Conservation (phyloP, 2,113 vertebrate species). For the Cervus canadensis region DNA sequence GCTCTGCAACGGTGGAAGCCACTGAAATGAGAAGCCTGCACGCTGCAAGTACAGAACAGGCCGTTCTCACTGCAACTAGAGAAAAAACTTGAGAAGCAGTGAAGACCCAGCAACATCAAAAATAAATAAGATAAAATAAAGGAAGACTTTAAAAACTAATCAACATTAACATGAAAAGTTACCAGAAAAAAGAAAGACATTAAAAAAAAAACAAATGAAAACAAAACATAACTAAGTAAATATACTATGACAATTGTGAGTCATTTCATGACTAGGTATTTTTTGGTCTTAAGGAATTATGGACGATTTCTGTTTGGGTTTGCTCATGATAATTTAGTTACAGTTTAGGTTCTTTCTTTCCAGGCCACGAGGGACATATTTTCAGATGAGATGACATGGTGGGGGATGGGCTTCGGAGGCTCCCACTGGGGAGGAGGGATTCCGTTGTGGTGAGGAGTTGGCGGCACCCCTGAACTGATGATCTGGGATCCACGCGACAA, state of each 20-base stretch:
- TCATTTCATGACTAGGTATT: rapidly evolving
- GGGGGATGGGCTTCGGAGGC: neutral
- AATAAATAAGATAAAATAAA: rapidly evolving
- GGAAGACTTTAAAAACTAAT: neutral
- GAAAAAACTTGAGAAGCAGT: neutral
- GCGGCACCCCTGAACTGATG: rapidly evolving
- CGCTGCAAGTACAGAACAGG: no score
- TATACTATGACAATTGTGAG: neutral
- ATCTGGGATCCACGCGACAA: neutral
- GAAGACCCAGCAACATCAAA: neutral
- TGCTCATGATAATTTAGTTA: neutral
- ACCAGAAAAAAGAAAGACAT: neutral
- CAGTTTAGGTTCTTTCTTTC: neutral
- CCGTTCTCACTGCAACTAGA: rapidly evolving
- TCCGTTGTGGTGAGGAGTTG: neutral
- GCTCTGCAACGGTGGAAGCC: no score
- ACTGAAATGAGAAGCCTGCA: neutral
- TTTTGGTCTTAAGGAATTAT: neutral
- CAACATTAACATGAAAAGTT: neutral
- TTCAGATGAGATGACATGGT: rapidly evolving
- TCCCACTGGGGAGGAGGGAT: neutral
- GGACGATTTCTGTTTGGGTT: neutral
- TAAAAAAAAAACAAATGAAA: rapidly evolving
- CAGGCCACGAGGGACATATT: rapidly evolving
- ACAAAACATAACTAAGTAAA: rapidly evolving